Evolutionary conservation across 2,888 invertebrate species (phyloP).

Genomic region (Eremobia ochroleuca): DNA sequence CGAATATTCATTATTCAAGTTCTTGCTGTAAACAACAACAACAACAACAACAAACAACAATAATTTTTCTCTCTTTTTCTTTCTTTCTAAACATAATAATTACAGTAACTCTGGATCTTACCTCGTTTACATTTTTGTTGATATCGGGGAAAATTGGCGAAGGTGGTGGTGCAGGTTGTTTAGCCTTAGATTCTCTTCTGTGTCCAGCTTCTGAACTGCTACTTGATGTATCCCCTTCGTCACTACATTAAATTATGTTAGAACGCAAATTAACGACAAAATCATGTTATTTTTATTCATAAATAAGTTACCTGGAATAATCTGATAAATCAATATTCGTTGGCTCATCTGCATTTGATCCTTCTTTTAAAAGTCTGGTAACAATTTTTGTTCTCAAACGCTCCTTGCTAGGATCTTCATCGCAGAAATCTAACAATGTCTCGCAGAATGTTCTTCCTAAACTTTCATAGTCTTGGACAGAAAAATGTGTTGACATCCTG

Average conservation of each 20-base stretch:
- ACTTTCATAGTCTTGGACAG: conserved; percentile 92
- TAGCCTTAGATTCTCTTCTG: conserved; percentile 87
- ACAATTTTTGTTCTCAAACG: conserved; percentile 95
- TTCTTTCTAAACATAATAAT: background rate
- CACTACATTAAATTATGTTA: conserved; percentile 86
- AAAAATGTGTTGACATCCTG: conserved; percentile 96
- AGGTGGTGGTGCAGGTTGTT: conserved; percentile 92
- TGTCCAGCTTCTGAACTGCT: conserved; percentile 93
- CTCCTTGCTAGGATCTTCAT: conserved; percentile 96
- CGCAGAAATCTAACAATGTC: conserved; percentile 97
- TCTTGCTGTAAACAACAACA: background rate
- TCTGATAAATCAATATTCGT: conserved; percentile 96
- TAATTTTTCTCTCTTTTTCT: too few species aligned
- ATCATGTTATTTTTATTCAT: background rate
- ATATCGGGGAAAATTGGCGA: conserved; percentile 92
- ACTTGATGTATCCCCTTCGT: conserved; percentile 95
- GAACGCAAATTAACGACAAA: background rate
- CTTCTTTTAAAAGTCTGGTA: conserved; percentile 94
- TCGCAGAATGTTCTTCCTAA: conserved; percentile 98
- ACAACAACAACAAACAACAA: too few species aligned
- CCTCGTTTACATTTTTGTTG: conserved; percentile 78
- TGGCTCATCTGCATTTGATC: conserved; percentile 97
- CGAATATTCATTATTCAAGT: background rate
- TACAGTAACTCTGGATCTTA: conserved; percentile 64
- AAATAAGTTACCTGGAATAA: conserved; percentile 94